Percentiles rank a stretch among this genome's conserved stretches.
Evolutionary conservation across 1,140 invertebrate genomes (phyloP).

Genomic region (Pseudomyrmex concolor): DNA sequence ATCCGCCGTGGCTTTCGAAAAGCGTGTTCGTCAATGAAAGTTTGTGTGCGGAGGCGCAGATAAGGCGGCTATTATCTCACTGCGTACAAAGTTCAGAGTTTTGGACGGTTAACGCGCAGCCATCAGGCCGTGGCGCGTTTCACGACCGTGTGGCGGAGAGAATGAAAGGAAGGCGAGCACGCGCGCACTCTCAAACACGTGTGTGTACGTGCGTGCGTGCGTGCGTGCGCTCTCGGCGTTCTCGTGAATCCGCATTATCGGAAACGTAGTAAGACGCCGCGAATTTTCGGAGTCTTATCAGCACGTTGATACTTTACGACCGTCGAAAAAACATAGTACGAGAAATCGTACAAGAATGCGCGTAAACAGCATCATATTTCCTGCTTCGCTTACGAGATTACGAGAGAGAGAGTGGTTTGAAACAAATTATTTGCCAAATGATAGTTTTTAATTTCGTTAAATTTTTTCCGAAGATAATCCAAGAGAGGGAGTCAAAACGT

Average conservation of each 20-base stretch:
- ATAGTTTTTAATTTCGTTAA: not conserved
- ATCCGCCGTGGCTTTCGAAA: slow-evolving; percentile 10
- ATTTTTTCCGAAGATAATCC: not conserved
- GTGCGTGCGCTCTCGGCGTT: slow-evolving; percentile 7
- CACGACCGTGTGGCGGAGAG: not conserved
- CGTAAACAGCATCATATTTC: slow-evolving; percentile 9
- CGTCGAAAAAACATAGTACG: slow-evolving; percentile 2
- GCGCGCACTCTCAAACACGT: not conserved
- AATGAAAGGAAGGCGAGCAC: slow-evolving; percentile 37
- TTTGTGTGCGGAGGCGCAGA: slow-evolving; percentile 36
- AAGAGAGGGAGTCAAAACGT: too few relatives aligned
- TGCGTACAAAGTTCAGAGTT: slow-evolving; percentile 69
- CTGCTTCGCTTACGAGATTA: not conserved
- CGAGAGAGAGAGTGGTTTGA: not conserved
- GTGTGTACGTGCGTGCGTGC: not conserved
- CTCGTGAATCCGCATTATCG: slow-evolving; percentile 8
- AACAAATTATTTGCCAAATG: not conserved
- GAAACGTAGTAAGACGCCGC: slow-evolving; percentile 3
- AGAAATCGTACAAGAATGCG: not conserved
- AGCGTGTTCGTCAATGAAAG: slow-evolving; percentile 54
- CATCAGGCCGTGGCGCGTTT: slow-evolving; percentile 5
- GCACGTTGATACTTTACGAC: not conserved
- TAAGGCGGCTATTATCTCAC: slow-evolving; percentile 65
- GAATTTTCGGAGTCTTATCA: not conserved
- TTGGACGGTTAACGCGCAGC: slow-evolving; percentile 41